phyloP scores from a whole-genome alignment of 2,888 invertebrate species.

The Electrophaes corylata region DNA sequence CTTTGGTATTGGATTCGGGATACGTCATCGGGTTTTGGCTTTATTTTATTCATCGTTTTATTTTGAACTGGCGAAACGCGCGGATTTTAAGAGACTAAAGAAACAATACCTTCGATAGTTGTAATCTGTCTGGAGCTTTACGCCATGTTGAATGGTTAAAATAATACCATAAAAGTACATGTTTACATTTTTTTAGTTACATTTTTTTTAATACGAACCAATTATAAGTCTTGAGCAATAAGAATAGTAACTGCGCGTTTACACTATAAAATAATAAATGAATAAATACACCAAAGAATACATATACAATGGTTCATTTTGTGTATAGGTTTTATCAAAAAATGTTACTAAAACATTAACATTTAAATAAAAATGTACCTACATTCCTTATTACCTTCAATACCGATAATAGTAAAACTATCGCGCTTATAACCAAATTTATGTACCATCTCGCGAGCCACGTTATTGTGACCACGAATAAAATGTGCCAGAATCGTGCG shows the following conservation, averaged over 20 bases:
- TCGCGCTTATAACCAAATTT: conserved; percentile 18
- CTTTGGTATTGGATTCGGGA: conserved; percentile 23
- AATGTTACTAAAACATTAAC: background rate
- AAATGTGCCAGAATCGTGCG: conserved; percentile 56
- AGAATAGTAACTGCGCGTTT: no score
- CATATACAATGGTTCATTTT: background rate
- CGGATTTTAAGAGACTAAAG: background rate
- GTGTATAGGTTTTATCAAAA: background rate
- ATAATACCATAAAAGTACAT: no score
- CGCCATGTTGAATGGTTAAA: no score
- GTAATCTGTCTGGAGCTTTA: background rate
- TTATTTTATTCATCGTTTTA: conserved; percentile 9
- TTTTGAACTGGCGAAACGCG: conserved; percentile 4
- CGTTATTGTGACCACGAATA: conserved; percentile 49
- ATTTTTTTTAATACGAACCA: no score
- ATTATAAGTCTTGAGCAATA: no score
- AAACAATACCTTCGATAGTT: background rate
- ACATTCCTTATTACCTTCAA: background rate
- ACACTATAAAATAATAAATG: no score
- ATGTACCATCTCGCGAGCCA: conserved; percentile 35
- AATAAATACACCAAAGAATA: background rate
- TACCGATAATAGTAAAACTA: conserved; percentile 15
- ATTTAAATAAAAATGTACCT: background rate
- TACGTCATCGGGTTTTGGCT: conserved; percentile 9
- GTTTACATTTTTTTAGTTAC: no score